These are phyloP conservation scores for Eublepharis macularius DNA, from an alignment of 2,113 vertebrate genomes.

Conservation along the genomic window DNA sequence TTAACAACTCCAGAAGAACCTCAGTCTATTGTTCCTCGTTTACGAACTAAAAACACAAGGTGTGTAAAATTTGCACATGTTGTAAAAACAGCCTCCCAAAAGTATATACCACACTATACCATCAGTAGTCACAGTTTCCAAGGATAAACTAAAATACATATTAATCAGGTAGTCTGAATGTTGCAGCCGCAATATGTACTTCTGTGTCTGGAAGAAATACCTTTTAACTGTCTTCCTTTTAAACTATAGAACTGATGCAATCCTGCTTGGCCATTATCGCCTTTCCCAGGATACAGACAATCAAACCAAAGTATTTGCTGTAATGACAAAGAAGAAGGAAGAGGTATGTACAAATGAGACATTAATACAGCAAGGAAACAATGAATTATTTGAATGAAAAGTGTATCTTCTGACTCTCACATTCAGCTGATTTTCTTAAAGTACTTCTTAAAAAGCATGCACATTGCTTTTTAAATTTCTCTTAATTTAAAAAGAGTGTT, in stretches of 20 bases:
- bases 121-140: neutral
- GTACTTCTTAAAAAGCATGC: neutral
- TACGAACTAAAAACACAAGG: constrained; percentile 89
- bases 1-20: constrained; percentile 95
- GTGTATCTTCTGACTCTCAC: too few species aligned
- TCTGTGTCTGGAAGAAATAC: neutral
- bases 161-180: neutral
- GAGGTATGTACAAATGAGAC: constrained; percentile 78
- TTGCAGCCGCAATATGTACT: neutral
- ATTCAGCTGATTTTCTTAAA: too few species aligned
- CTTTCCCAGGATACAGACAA: constrained; percentile 97
- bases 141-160: neutral
- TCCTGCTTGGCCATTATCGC: constrained; percentile 94
- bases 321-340: constrained; percentile 95
- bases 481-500: neutral
- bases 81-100: neutral
- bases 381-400: neutral
- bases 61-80: constrained; percentile 50
- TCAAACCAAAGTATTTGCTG: constrained; percentile 99
- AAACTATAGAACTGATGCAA: constrained; percentile 86
- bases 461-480: neutral
- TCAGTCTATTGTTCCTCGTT: constrained; percentile 84
- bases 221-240: constrained; percentile 31
- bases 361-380: neutral
- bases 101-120: neutral